These are phyloP conservation scores for Hymenopus coronatus DNA, from an alignment of 2,888 invertebrate genomes.

Conservation along the genomic window DNA sequence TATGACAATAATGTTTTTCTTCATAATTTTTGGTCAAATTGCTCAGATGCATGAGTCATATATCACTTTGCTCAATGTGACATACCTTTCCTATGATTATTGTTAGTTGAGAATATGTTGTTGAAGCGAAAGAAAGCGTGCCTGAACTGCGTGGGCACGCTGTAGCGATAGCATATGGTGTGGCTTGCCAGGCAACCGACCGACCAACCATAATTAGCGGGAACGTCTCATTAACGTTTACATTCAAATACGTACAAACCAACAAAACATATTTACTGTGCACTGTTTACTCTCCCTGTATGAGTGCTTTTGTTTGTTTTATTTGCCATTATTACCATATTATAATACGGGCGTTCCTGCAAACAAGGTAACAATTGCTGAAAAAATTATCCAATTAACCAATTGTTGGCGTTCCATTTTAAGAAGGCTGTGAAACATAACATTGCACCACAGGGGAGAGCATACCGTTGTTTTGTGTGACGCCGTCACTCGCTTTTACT, in stretches of 20 bases:
- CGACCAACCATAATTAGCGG: neutral
- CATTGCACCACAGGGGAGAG: neutral
- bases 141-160: neutral
- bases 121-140: neutral
- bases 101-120: no score
- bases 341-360: conserved; percentile 3
- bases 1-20: no score
- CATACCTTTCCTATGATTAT: no score
- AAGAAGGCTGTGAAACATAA: conserved; percentile 3
- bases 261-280: conserved; percentile 18
- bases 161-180: neutral
- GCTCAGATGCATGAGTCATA: no score
- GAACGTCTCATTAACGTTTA: conserved; percentile 11
- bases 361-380: conserved; percentile 4
- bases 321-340: conserved; percentile 21
- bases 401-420: conserved; percentile 19
- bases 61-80: no score
- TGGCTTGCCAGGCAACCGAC: conserved; percentile 1
- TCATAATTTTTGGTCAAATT: no score
- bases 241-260: conserved; percentile 18
- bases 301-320: conserved; percentile 7
- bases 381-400: conserved; percentile 21
- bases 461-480: neutral
- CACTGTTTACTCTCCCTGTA: conserved; percentile 2
- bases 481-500: neutral